Evolutionary conservation across 2,797 vertebrate genomes (phyloP), one percentile per base, ranked within the genome.

Genomic region (Limosa lapponica): DNA sequence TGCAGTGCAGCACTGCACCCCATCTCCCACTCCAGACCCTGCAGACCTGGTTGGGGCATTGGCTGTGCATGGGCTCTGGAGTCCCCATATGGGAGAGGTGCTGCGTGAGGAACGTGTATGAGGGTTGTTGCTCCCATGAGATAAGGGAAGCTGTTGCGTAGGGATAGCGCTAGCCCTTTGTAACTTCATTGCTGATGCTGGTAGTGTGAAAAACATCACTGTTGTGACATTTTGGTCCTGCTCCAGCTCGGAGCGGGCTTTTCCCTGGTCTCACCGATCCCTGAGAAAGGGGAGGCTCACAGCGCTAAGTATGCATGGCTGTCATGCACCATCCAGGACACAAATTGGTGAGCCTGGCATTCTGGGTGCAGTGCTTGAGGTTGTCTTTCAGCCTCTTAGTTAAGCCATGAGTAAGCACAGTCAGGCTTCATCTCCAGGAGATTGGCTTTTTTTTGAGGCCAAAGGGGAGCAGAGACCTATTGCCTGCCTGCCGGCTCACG

Each of bases 81-180:
- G n/a, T 91, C 36, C 30, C 19, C 0, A 0, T 19, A 24, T 59
- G 22, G n/a, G 36, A 86, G 36, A 44, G 30, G 54, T 87, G 52
- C 65, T 81, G 61, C 2, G 0, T 27, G 39, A 71, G 39, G 48
- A 81, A 80, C 0, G 0, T 0, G 0, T 48, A 25, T 2, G 1
- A 90, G 62, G 34, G 48, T 70, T 70, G 51, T 46, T 65, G 39
- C 36, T 96, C 28, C 32, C 6, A 1, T 25, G 37, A 54, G 57
- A 55, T 30, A 41, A 71, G 28, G 25, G 69, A 77, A 88, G 30
- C 19, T 80, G 48, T 70, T 78, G 51, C 2, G 0, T 28, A 67
- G 65, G 48, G 57, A 20, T 59, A 71, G 44, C 0, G 0, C 5
- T 73, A 37, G 30, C 46, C 36, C 55, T 71, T 61, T 34, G 6